Evolutionary conservation across 2,888 invertebrate genomes (phyloP), one percentile per base, ranked within the genome.

Genomic region (Eristalis arbustorum): DNA sequence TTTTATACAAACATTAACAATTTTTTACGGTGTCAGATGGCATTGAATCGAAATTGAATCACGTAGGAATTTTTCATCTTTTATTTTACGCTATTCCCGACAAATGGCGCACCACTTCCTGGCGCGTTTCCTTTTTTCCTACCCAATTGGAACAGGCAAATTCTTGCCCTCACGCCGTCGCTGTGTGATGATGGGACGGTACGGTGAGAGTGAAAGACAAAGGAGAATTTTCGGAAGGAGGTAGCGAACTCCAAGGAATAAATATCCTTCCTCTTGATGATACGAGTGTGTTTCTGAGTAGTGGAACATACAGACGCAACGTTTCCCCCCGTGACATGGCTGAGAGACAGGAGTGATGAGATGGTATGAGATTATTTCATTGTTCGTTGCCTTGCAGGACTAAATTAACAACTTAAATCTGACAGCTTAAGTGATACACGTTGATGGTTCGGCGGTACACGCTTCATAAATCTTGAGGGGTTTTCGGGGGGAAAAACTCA

Each of bases 41-140:
- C 75, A 78, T 83, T 87, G 83, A 87, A 87, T 83, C 74, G 83
- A 87, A 87, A 87, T 87, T 87, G 87, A 87, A 87, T 87, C 87
- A 87, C 87, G 87, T 87, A 87, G 87, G 75, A 83, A 64, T 87
- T 83, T 75, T 83, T 67, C 69, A 61, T 78, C 67, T 87, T 67
- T 71, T 71, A 59, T 80, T 77, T 77, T 69, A 59, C 59, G 73
- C 81, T 64, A 69, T 73, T 81, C 42, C 56, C 23, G 31, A 69
- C 85, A 77, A 81, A 81, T 85, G 81, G 74, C n/a, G 85, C 66
- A 8, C 61, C 57, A 49, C 57, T 78, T 79, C 67, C 67, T 73
- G 56, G 22, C 56, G 62, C 56, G 71, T 71, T 61, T 63, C 37
- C n/a, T n/a, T n/a, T 80, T 64, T 64, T 66, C 34, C 22, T 42